Evolutionary conservation across 2,797 vertebrate genomes (phyloP), one percentile per base, ranked within the genome.

Genomic region (Artibeus lituratus): DNA sequence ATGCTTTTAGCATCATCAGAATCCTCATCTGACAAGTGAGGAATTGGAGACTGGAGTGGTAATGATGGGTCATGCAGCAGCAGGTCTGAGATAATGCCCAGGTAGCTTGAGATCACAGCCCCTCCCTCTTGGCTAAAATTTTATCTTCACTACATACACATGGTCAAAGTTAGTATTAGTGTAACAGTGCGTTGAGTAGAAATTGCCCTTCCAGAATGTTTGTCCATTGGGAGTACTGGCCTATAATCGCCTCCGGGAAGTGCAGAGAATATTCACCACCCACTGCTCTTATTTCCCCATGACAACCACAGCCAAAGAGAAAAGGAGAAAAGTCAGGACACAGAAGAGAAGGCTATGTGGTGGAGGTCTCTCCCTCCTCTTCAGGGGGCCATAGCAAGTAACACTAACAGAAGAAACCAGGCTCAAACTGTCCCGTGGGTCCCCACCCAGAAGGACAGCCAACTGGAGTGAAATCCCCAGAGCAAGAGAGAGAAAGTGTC

Each of bases 161-260:
- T 4, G 29, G 42, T 37, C 59, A 32, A 32, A 67, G 19, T 53
- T 37, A 39, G 53, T 37, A 11, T 49, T 49, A 7, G 37, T n/a
- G 37, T 39, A 29, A 49, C 0, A 1, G 14, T 35, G n/a, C 18
- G 14, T 0, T 3, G 32, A 73, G 6, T 19, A 8, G 35, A 55
- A 59, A 39, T 0, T 29, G 42, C 21, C n/a, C 26, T 0, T 32
- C 0, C 10, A 10, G 65, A 29, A n/a, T 67, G 37, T 29, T 18
- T 10, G 8, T 26, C 32, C 37, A 22, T 44, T 83, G 57, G 29
- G 22, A 37, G 26, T 5, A 29, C 70, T 5, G 21, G 53, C 8
- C 22, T 35, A 1, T 18, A 39, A 32, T 49, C 47, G 35, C 5
- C 9, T 1, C 10, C 5, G 6, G 44, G 44, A 49, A 21, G 29